These are phyloP conservation scores for Macrophya alboannulata DNA, from an alignment of 2,888 invertebrate species.

Conservation along the genomic window DNA sequence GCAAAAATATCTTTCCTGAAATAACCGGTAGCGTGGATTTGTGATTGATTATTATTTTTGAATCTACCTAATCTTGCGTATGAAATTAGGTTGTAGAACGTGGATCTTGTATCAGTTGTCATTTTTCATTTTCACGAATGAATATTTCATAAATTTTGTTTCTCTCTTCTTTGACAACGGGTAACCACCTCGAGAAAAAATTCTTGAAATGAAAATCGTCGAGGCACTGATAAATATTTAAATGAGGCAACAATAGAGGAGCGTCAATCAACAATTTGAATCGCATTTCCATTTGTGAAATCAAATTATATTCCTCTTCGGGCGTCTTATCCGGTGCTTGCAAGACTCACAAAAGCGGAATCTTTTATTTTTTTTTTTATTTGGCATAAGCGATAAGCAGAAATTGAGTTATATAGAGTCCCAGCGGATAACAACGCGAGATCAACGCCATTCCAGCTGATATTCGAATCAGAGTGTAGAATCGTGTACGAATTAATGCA, in stretches of 20 bases:
- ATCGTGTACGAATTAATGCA: constrained; percentile 67
- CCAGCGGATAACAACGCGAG: constrained; percentile 32
- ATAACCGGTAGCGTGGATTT: not conserved
- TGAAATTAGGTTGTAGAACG: not conserved
- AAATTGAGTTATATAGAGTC: constrained; percentile 35
- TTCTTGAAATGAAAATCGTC: constrained; percentile 12
- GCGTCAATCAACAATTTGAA: constrained; percentile 45
- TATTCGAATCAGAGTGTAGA: constrained; percentile 70
- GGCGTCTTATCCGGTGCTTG: not conserved
- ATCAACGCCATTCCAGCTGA: constrained; percentile 56
- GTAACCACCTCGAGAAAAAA: not conserved
- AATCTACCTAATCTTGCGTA: not conserved
- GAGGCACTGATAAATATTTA: constrained; percentile 29
- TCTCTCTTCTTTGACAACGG: not conserved
- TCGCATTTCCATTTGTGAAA: constrained; percentile 27
- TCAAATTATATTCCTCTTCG: constrained; percentile 14
- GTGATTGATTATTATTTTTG: not conserved
- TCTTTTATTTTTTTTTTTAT: not conserved
- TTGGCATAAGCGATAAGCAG: constrained; percentile 29
- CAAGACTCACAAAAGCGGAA: not conserved
- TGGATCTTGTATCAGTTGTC: not conserved
- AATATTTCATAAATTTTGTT: not conserved
- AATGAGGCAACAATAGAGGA: not conserved
- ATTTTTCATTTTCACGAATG: not conserved
- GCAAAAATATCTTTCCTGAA: not conserved